Evolutionary conservation across 2,113 vertebrate genomes (phyloP).

Genomic region (Hemichromis elongatus): DNA sequence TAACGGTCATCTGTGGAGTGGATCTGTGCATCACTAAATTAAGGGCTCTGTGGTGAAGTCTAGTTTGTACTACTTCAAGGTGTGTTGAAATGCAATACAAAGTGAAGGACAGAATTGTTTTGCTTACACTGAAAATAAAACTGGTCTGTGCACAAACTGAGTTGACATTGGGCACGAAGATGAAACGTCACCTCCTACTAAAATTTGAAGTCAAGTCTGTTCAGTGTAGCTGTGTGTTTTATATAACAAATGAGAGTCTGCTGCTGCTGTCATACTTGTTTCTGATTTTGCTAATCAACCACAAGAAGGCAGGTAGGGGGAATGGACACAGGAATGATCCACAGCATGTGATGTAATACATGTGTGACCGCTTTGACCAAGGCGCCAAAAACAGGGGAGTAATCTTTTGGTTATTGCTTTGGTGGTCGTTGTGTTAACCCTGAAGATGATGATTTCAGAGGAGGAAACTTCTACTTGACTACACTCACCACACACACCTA

Average conservation of each 20-base stretch:
- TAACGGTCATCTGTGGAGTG: slow-evolving; percentile 16
- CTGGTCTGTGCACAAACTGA: not conserved
- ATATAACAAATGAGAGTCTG: not conserved
- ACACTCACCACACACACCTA: not conserved
- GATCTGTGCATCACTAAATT: slow-evolving; percentile 18
- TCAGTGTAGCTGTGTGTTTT: not conserved
- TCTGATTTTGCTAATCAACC: not conserved
- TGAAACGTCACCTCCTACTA: not conserved
- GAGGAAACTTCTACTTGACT: not conserved
- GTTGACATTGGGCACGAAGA: not conserved
- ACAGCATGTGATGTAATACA: not conserved
- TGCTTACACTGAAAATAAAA: not conserved
- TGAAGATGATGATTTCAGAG: not conserved
- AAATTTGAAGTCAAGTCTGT: not conserved
- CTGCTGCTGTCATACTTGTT: not conserved
- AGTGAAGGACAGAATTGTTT: not conserved
- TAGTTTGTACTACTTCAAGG: not conserved
- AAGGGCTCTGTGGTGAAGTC: not conserved
- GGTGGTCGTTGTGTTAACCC: not conserved
- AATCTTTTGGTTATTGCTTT: not conserved
- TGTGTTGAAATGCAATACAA: not conserved
- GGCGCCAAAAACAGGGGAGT: not conserved
- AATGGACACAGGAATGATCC: not conserved
- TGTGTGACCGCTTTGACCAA: not conserved
- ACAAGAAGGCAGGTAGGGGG: not conserved